Conservation (phyloP, 2,113 vertebrate genomes). For the Xenopus laevis region DNA sequence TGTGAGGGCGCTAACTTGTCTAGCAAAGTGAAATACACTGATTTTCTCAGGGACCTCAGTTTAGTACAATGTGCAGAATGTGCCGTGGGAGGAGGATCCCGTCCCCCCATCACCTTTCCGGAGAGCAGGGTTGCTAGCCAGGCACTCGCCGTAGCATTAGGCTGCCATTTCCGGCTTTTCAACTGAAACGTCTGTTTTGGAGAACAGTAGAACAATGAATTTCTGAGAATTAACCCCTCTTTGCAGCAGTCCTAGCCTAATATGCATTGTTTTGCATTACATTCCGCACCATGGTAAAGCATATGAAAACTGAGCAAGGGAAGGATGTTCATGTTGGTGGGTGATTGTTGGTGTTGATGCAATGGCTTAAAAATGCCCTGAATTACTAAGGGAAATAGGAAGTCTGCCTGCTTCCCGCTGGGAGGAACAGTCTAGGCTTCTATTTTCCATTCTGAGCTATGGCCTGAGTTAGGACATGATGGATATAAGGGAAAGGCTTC, state of each 20-base stretch:
- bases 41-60: too few relatives aligned
- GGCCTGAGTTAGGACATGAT: too few relatives aligned
- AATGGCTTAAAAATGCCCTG: conserved; percentile 20
- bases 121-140: conserved; percentile 34
- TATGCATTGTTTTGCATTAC: conserved; percentile 5
- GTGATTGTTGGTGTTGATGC: conserved; percentile 15
- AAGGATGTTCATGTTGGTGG: conserved; percentile 35
- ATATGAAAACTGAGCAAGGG: conserved; percentile 9
- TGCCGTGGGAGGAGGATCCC: background rate
- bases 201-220: conserved; percentile 31
- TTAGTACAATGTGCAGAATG: background rate
- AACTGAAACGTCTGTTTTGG: conserved; percentile 20
- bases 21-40: too few relatives aligned
- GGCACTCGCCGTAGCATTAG: conserved; percentile 29
- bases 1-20: too few relatives aligned
- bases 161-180: conserved; percentile 39
- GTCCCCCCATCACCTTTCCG: conserved; percentile 31
- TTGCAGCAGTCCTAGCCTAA: too few relatives aligned
- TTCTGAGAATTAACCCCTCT: conserved; percentile 24
- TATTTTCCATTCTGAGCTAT: too few relatives aligned
- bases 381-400: conserved; percentile 23
- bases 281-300: background rate
- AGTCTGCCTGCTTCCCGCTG: conserved; percentile 13
- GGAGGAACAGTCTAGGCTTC: conserved; percentile 11
- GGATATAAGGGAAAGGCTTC: too few relatives aligned